Evolutionary conservation across 2,888 invertebrate genomes (phyloP), one percentile per base, ranked within the genome.

Genomic region (Myopa tessellatipennis): DNA sequence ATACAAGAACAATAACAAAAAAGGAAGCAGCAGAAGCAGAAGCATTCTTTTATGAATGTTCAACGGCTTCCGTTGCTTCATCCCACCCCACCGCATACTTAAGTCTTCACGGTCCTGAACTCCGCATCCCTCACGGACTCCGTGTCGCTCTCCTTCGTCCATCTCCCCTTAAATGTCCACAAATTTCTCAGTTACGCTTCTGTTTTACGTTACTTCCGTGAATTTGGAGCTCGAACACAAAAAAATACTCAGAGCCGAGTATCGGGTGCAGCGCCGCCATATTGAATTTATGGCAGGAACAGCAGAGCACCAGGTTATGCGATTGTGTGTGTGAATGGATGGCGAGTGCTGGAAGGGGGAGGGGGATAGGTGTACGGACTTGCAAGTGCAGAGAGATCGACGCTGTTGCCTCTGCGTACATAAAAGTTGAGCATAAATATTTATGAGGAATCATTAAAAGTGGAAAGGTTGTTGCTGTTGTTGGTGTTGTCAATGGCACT

Each of bases 381-480:
- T 14, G n/a, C 58, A 58, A 58, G 58, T 6, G n/a, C n/a, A n/a
- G 26, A 26, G 26, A 26, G 26, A 26, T 26, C 26, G 14, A 50
- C 14, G 50, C 14, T 65, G 63, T 65, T 14, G 18, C 34, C 16
- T 70, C 34, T 70, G 70, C 52, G 34, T 58, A 63, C 73, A 63
- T 63, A 73, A 73, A 50, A 63, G 73, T 63, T 72, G 72, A 45
- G 50, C 50, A 61, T 73, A 73, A 73, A 73, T 73, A 73, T 73
- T 73, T 61, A 73, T 73, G 63, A 61, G 73, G 50, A 73, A 73
- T 73, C 73, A 73, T 61, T 63, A 61, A n/a, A 63, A 18, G 63
- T 38, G 63, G 50, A 63, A 26, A 26, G 26, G 4, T 61, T 38
- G 45, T 63, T 16, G 8, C 34, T 63, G 74, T 61, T 63, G 34